Percentiles rank a stretch among this genome's conserved stretches.
Evolutionary conservation across 1,140 invertebrate genomes (phyloP).

Genomic region (Platorchestia sp.): DNA sequence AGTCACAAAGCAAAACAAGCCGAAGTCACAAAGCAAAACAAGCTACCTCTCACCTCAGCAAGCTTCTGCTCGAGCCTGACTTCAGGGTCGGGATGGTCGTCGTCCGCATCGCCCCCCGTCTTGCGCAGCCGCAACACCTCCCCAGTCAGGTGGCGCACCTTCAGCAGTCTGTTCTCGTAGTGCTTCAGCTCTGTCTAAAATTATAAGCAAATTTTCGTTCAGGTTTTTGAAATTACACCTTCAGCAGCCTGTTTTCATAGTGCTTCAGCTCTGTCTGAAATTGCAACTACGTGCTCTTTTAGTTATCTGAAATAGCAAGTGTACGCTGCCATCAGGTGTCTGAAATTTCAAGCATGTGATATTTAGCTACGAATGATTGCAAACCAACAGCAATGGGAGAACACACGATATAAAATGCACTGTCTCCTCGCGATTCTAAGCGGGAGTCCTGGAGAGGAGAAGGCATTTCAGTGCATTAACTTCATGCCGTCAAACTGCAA

Average conservation of each 20-base stretch:
- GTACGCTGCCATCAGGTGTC: too few species aligned
- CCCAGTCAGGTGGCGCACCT: conserved; percentile 81
- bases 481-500: too few species aligned
- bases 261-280: conserved; percentile 84
- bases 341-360: too few species aligned
- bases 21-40: too few species aligned
- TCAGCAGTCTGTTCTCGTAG: conserved; percentile 87
- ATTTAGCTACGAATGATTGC: too few species aligned
- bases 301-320: background rate
- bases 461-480: too few species aligned
- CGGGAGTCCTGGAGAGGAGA: too few species aligned
- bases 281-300: background rate
- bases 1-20: too few species aligned
- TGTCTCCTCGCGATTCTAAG: too few species aligned
- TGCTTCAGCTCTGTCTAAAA: conserved; percentile 84
- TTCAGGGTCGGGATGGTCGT: conserved; percentile 15
- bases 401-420: too few species aligned
- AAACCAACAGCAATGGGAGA: too few species aligned
- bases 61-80: conserved; percentile 45
- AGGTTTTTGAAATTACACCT: conserved; percentile 74
- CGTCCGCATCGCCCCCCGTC: background rate
- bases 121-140: conserved; percentile 25
- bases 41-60: background rate
- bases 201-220: too few species aligned
- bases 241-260: conserved; percentile 87